A percentile compares a stretch with the other conserved stretches of the same genome.
These are phyloP conservation scores for Parauchenoglanis punctatus DNA, from an alignment of 2,797 vertebrate genomes.

Conservation along the genomic window DNA sequence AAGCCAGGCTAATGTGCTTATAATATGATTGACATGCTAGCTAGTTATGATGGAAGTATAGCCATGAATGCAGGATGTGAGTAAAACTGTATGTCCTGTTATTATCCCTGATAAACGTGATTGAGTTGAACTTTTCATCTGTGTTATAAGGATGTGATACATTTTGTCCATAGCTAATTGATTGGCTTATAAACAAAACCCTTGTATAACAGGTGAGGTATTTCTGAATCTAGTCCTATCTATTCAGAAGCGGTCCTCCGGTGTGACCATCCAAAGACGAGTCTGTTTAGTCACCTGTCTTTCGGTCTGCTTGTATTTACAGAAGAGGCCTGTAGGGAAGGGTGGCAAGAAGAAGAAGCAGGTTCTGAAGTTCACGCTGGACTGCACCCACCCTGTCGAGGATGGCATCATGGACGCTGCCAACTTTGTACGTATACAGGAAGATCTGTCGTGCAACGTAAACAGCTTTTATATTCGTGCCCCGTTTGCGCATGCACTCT, in stretches of 20 bases:
- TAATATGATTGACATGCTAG: not conserved
- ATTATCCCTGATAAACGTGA: not conserved
- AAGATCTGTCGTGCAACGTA: not conserved
- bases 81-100: not conserved
- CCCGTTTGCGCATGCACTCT: not conserved
- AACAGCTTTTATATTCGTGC: not conserved
- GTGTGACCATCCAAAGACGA: not conserved
- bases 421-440: slow-evolving; percentile 87
- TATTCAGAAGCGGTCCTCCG: not conserved
- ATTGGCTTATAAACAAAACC: not conserved
- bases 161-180: not conserved
- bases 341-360: slow-evolving; percentile 98
- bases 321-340: slow-evolving; percentile 87
- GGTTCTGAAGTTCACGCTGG: slow-evolving; percentile 92
- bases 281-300: not conserved
- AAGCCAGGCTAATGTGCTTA: not conserved
- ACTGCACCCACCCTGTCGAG: slow-evolving; percentile 97
- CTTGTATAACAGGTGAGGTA: no score
- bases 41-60: not conserved
- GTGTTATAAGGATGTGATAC: not conserved
- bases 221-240: not conserved
- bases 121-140: no score
- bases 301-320: slow-evolving; percentile 10
- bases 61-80: not conserved
- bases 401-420: slow-evolving; percentile 99